Evolutionary conservation across 2,113 vertebrate species (phyloP).

Genomic region (Diadophis punctatus): DNA sequence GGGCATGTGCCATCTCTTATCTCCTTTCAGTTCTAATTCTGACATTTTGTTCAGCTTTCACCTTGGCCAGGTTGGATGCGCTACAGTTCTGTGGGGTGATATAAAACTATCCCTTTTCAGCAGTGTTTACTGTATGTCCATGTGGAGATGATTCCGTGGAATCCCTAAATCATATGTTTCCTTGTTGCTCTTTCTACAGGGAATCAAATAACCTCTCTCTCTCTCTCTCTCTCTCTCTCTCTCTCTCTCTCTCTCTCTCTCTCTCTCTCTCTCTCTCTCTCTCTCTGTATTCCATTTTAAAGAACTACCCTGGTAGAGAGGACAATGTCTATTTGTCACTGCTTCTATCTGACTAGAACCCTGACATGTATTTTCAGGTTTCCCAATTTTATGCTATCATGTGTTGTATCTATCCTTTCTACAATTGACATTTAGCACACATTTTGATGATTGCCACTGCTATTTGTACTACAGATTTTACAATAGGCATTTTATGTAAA

Average conservation of each 20-base stretch:
- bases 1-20: neutral
- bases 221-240: too few relatives aligned
- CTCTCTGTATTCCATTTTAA: too few relatives aligned
- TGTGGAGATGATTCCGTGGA: neutral
- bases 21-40: neutral
- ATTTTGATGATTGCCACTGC: neutral
- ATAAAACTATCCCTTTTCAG: neutral
- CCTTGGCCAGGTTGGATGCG: neutral
- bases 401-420: neutral
- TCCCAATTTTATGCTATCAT: neutral
- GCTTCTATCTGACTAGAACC: neutral
- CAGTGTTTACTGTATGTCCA: neutral
- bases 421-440: neutral
- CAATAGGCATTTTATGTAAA: neutral
- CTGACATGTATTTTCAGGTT: neutral
- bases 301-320: neutral
- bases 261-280: neutral
- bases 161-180: neutral
- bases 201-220: neutral
- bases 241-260: neutral
- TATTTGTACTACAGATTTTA: neutral
- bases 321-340: neutral
- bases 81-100: neutral
- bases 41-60: neutral
- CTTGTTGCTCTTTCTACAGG: neutral